These are phyloP conservation scores for Cynodonichthys magdalenae DNA, from an alignment of 2,797 vertebrate genomes.

Conservation along the genomic window DNA sequence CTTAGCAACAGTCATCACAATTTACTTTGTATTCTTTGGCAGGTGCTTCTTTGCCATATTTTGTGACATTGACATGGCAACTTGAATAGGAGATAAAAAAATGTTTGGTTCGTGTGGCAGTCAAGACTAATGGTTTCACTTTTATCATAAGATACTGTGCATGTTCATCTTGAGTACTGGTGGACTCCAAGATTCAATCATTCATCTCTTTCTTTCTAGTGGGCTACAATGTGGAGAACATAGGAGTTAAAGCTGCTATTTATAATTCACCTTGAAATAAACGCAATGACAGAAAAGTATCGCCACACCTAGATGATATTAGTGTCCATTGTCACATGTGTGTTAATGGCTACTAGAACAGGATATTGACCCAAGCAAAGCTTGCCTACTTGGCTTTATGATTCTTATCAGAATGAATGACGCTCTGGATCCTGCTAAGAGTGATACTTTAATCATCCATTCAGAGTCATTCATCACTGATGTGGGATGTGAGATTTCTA, in stretches of 20 bases:
- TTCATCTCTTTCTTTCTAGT: slow-evolving; percentile 45
- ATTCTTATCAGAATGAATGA: slow-evolving; percentile 78
- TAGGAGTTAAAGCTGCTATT: slow-evolving; percentile 51
- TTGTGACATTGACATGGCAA: slow-evolving; percentile 54
- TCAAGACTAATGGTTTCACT: slow-evolving; percentile 54
- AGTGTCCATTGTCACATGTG: slow-evolving; percentile 67
- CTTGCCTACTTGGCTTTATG: slow-evolving; percentile 68
- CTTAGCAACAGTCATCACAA: slow-evolving; percentile 55
- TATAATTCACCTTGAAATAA: slow-evolving; percentile 80
- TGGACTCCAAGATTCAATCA: slow-evolving; percentile 62
- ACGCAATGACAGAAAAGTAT: slow-evolving; percentile 69
- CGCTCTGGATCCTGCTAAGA: slow-evolving; percentile 60
- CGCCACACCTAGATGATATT: slow-evolving; percentile 69
- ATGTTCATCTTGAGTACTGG: slow-evolving; percentile 63
- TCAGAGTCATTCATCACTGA: slow-evolving; percentile 77
- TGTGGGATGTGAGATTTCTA: slow-evolving; percentile 72
- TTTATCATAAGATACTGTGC: slow-evolving; percentile 41
- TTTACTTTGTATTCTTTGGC: slow-evolving; percentile 51
- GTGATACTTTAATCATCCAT: slow-evolving; percentile 74
- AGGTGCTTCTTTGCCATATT: slow-evolving; percentile 44
- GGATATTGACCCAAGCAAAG: slow-evolving; percentile 79
- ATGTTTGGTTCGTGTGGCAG: slow-evolving; percentile 49
- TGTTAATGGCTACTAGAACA: slow-evolving; percentile 74
- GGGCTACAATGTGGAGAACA: slow-evolving; percentile 41
- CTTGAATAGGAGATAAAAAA: slow-evolving; percentile 54